A percentile compares a stretch with the other conserved stretches of the same genome.
phyloP scores from a whole-genome alignment of 2,113 vertebrate genomes.

The Salvelinus alpinus region DNA sequence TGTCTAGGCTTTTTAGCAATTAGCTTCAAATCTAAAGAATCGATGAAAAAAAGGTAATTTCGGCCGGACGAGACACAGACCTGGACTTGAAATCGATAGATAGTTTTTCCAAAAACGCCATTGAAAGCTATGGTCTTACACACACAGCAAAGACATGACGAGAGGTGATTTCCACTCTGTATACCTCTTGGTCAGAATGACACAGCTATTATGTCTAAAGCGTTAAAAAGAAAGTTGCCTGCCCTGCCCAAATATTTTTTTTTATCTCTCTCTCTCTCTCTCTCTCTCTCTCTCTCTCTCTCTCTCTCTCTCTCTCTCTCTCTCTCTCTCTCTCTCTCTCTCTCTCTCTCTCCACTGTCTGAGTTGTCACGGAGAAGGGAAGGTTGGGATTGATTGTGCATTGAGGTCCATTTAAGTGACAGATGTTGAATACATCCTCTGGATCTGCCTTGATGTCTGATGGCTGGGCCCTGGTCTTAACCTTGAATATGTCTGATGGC shows the following conservation, averaged over 20 bases:
- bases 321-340: slow-evolving; percentile 5
- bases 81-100: slow-evolving; percentile 64
- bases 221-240: neutral
- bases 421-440: slow-evolving; percentile 43
- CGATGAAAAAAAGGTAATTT: slow-evolving; percentile 50
- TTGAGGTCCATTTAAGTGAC: slow-evolving; percentile 49
- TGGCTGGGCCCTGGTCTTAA: slow-evolving; percentile 1
- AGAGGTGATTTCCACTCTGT: slow-evolving; percentile 35
- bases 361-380: slow-evolving; percentile 31
- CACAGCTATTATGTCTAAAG: slow-evolving; percentile 12
- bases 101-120: slow-evolving; percentile 43
- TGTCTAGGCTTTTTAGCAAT: slow-evolving; percentile 59
- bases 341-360: neutral
- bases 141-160: neutral
- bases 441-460: slow-evolving; percentile 39
- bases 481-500: too few relatives aligned
- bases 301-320: neutral
- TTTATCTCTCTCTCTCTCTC: slow-evolving; percentile 1
- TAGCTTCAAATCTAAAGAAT: slow-evolving; percentile 67
- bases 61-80: slow-evolving; percentile 21
- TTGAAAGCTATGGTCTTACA: slow-evolving; percentile 19
- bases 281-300: neutral
- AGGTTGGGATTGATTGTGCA: slow-evolving; percentile 56
- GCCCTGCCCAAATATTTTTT: too few relatives aligned
- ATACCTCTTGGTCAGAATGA: slow-evolving; percentile 10